Conservation (phyloP, 2,888 invertebrate species). For the Latrodectus hesperus region DNA sequence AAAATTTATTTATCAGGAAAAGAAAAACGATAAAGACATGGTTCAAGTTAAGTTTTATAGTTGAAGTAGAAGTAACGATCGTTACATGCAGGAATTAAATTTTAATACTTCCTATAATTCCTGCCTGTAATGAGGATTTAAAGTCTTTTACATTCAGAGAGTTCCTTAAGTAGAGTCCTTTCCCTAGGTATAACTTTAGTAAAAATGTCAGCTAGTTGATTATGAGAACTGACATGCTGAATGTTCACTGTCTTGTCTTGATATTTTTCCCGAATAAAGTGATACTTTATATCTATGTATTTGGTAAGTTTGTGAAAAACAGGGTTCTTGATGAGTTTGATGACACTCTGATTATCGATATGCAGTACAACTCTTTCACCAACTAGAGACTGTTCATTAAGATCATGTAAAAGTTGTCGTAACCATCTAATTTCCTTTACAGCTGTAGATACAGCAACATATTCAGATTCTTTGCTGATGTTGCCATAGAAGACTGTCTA, state of each 20-base stretch:
- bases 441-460: constrained; percentile 19
- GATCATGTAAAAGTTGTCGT: constrained; percentile 19
- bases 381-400: background rate
- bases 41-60: no score
- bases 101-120: background rate
- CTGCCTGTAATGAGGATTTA: background rate
- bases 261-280: constrained; percentile 64
- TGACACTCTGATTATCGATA: constrained; percentile 70
- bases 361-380: background rate
- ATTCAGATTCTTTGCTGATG: constrained; percentile 46
- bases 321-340: constrained; percentile 70
- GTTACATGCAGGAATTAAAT: background rate
- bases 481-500: constrained; percentile 23
- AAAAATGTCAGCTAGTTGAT: background rate
- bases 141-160: background rate
- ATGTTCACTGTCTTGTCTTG: background rate
- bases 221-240: background rate
- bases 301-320: constrained; percentile 69
- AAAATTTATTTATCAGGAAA: no score
- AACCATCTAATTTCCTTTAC: constrained; percentile 37
- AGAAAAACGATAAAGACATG: no score
- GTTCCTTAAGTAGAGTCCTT: background rate
- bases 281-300: constrained; percentile 69
- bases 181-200: background rate
- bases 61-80: no score